phyloP scores from a whole-genome alignment of 2,797 vertebrate species.

The Chrysocyon brachyurus region DNA sequence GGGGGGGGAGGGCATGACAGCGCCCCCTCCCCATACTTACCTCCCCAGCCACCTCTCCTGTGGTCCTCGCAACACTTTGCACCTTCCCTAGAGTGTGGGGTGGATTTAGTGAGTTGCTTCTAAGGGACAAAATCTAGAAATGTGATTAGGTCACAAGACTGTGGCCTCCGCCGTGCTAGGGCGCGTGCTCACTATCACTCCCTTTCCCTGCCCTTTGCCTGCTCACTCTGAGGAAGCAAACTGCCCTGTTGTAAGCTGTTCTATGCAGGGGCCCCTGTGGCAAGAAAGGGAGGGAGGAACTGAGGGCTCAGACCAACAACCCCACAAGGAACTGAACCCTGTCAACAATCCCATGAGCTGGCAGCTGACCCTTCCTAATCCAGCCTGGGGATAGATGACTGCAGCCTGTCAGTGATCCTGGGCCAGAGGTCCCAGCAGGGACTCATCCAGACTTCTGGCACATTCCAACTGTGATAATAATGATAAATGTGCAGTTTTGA shows the following conservation, averaged over 20 bases:
- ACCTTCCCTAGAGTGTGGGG: not conserved
- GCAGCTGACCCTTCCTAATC: not conserved
- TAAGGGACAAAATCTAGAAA: not conserved
- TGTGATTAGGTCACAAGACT: not conserved
- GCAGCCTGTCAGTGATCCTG: not conserved
- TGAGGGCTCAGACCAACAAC: not conserved
- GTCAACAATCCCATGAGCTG: not conserved
- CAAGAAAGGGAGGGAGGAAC: not conserved
- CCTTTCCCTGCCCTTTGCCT: not conserved
- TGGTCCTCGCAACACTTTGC: not conserved
- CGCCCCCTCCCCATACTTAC: not conserved
- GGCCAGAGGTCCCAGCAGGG: not conserved
- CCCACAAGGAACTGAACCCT: not conserved
- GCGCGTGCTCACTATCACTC: not conserved
- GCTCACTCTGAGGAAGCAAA: not conserved
- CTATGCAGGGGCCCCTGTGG: not conserved
- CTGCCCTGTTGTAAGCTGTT: not conserved
- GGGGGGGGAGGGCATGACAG: not conserved
- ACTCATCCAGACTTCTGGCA: not conserved
- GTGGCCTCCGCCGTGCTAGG: not conserved
- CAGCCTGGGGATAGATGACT: not conserved
- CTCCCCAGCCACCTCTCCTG: not conserved
- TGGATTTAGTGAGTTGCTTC: not conserved
- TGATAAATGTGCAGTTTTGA: not conserved
- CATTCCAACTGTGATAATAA: not conserved